A percentile compares a stretch with the other conserved stretches of the same genome.
These are phyloP conservation scores for Drosophila incognita DNA, from an alignment of 2,888 invertebrate genomes.

Conservation along the genomic window DNA sequence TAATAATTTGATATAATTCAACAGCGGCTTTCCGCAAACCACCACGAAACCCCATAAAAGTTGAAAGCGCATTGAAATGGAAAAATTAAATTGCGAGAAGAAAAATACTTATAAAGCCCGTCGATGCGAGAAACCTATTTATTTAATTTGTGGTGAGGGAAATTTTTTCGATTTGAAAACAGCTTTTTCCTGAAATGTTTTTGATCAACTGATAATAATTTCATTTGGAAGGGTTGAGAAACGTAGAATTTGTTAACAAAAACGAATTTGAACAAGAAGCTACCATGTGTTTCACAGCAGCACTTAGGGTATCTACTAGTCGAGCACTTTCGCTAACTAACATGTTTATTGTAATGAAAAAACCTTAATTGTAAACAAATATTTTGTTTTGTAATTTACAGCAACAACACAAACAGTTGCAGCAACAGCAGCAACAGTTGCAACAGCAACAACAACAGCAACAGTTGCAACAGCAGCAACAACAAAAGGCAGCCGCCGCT, in stretches of 20 bases:
- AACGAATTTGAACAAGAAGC: neutral
- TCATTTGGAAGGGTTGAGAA: neutral
- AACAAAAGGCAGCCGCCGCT: constrained; percentile 43
- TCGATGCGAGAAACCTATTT: neutral
- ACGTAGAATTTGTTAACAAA: neutral
- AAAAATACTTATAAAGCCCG: neutral
- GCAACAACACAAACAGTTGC: constrained; percentile 78
- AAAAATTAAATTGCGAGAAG: neutral
- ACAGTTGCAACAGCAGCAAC: constrained; percentile 30
- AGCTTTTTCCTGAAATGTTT: neutral
- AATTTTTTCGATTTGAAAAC: neutral
- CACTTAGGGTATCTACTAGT: neutral
- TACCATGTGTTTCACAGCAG: neutral
- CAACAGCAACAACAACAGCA: constrained; percentile 70
- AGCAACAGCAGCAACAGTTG: constrained; percentile 60
- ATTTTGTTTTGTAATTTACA: constrained; percentile 43
- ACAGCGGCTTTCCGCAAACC: neutral
- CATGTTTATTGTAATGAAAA: neutral
- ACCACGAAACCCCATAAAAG: neutral
- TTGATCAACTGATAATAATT: neutral
- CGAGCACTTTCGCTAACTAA: neutral
- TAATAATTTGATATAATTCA: neutral
- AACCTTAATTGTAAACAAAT: neutral
- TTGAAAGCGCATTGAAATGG: neutral
- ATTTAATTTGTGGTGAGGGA: neutral